These are phyloP conservation scores for Gymnocephalus cernua DNA, from an alignment of 2,113 vertebrate genomes.

Conservation along the genomic window DNA sequence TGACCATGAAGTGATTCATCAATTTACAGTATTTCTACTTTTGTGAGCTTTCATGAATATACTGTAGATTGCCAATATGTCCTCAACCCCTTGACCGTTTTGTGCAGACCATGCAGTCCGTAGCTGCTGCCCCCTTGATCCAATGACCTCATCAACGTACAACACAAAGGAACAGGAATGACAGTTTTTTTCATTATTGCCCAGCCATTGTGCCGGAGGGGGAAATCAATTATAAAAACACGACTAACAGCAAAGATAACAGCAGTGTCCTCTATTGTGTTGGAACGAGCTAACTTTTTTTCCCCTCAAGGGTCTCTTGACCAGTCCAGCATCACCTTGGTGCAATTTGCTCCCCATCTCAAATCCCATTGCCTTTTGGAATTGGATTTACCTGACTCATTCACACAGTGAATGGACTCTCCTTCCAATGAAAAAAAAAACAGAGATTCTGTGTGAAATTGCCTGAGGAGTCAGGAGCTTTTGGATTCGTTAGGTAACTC, in stretches of 20 bases:
- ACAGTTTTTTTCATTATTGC: slow-evolving; percentile 84
- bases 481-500: slow-evolving; percentile 70
- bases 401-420: slow-evolving; percentile 84
- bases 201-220: slow-evolving; percentile 77
- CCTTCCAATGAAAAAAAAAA: slow-evolving; percentile 69
- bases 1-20: neutral
- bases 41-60: slow-evolving; percentile 26
- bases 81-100: slow-evolving; percentile 61
- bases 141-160: slow-evolving; percentile 83
- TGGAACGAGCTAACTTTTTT: slow-evolving; percentile 68
- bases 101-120: slow-evolving; percentile 25
- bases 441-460: slow-evolving; percentile 83
- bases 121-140: slow-evolving; percentile 71
- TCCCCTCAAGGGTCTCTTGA: slow-evolving; percentile 81
- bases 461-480: slow-evolving; percentile 78
- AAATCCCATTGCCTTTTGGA: slow-evolving; percentile 87
- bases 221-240: slow-evolving; percentile 88
- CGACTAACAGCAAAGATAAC: slow-evolving; percentile 85
- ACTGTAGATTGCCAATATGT: slow-evolving; percentile 35
- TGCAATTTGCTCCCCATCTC: slow-evolving; percentile 86
- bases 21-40: slow-evolving; percentile 26
- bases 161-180: slow-evolving; percentile 83
- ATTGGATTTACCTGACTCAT: slow-evolving; percentile 88
- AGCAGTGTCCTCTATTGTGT: slow-evolving; percentile 81
- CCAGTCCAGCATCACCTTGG: slow-evolving; percentile 82